Evolutionary conservation across 1,140 invertebrate species (phyloP).

Genomic region (Hyles euphorbiae): DNA sequence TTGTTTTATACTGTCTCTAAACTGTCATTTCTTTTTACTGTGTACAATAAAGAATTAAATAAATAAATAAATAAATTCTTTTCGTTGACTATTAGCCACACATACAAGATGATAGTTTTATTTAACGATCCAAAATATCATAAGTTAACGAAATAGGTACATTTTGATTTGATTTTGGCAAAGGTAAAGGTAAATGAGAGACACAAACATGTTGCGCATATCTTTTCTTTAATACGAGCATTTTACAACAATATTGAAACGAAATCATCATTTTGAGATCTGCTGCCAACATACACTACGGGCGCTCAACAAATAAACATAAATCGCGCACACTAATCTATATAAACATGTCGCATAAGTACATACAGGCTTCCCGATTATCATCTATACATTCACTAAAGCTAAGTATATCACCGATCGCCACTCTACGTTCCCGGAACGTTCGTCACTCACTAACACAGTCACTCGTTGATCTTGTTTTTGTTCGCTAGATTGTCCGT

Average conservation of each 20-base stretch:
- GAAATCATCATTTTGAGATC: constrained; percentile 74
- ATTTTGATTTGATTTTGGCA: too few species aligned
- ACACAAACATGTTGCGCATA: constrained; percentile 54
- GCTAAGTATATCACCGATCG: constrained; percentile 64
- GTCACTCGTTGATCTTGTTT: constrained; percentile 50
- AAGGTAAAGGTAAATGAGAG: too few species aligned
- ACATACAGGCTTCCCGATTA: constrained; percentile 68
- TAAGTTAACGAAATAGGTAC: too few species aligned
- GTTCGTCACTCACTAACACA: constrained; percentile 46
- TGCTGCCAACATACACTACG: constrained; percentile 73
- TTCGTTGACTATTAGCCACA: too few species aligned
- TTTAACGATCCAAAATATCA: too few species aligned
- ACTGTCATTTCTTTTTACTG: too few species aligned
- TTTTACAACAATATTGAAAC: constrained; percentile 75
- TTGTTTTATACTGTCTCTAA: too few species aligned
- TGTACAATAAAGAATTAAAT: too few species aligned
- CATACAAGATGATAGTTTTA: too few species aligned
- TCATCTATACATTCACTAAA: constrained; percentile 70
- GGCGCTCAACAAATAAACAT: constrained; percentile 74
- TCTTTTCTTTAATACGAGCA: constrained; percentile 74
- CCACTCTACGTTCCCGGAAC: constrained; percentile 49
- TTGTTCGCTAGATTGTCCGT: constrained; percentile 38
- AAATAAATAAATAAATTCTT: too few species aligned
- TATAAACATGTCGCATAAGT: constrained; percentile 74
- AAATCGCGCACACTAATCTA: constrained; percentile 72